Percentiles rank a stretch among this genome's conserved stretches.
Conservation (phyloP, 2,888 invertebrate species). For the Ecliptopera silaceata region DNA sequence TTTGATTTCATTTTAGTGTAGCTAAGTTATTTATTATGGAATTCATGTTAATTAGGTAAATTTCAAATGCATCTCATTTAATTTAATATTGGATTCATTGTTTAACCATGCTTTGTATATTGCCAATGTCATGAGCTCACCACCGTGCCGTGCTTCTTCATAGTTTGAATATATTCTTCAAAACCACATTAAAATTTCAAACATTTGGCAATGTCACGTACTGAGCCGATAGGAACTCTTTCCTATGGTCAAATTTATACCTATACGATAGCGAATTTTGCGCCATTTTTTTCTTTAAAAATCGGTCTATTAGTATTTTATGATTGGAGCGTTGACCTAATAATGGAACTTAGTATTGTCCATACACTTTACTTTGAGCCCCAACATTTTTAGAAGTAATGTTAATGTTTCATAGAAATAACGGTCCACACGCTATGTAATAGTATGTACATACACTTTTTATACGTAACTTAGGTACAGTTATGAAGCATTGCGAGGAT, state of each 20-base stretch:
- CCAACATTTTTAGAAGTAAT: slow-evolving; percentile 21
- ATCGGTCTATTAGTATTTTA: too few relatives aligned
- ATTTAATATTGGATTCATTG: slow-evolving; percentile 33
- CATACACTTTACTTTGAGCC: slow-evolving; percentile 11
- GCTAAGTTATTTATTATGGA: slow-evolving; percentile 60
- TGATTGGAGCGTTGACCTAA: neutral
- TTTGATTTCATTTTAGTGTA: slow-evolving; percentile 43
- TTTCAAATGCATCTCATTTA: slow-evolving; percentile 38
- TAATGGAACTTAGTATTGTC: neutral
- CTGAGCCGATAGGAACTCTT: too few relatives aligned
- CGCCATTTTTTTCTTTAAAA: too few relatives aligned
- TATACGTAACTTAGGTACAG: slow-evolving; percentile 44
- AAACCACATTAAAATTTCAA: neutral
- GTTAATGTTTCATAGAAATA: slow-evolving; percentile 25
- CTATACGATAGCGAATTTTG: neutral
- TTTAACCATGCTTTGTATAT: slow-evolving; percentile 32
- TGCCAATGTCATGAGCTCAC: slow-evolving; percentile 13
- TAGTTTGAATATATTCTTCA: slow-evolving; percentile 6
- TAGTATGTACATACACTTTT: slow-evolving; percentile 58
- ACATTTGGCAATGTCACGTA: neutral
- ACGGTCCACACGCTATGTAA: slow-evolving; percentile 41
- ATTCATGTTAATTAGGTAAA: slow-evolving; percentile 37
- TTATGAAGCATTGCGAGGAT: slow-evolving; percentile 13
- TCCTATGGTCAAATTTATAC: neutral
- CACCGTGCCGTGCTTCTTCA: slow-evolving; percentile 2